Evolutionary conservation across 2,888 invertebrate species (phyloP).

Genomic region (Coleophora deauratella): DNA sequence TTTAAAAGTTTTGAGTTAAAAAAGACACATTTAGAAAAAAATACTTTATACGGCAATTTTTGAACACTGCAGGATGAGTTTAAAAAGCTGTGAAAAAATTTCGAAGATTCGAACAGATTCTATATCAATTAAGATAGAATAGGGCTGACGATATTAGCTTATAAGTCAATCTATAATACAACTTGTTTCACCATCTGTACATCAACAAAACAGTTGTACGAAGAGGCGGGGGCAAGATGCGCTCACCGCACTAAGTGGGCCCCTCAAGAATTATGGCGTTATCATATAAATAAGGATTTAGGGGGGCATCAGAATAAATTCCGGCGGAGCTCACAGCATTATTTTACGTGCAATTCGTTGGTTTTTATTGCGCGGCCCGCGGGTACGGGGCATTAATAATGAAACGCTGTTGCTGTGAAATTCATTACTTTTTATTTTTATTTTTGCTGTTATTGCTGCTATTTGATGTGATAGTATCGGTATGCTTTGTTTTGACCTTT

Average conservation of each 20-base stretch:
- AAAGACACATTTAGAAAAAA: too few relatives aligned
- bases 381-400: slow-evolving; percentile 32
- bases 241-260: slow-evolving; percentile 16
- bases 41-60: too few relatives aligned
- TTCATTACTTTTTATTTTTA: slow-evolving; percentile 20
- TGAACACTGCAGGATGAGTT: too few relatives aligned
- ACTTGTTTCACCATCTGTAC: neutral
- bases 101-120: too few relatives aligned
- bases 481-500: slow-evolving; percentile 5
- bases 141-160: too few relatives aligned
- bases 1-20: too few relatives aligned
- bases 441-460: neutral
- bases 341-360: slow-evolving; percentile 63
- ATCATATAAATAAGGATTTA: slow-evolving; percentile 70
- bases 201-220: slow-evolving; percentile 1
- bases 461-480: slow-evolving; percentile 14
- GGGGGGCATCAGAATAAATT: slow-evolving; percentile 52
- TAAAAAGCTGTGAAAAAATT: too few relatives aligned
- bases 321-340: slow-evolving; percentile 41
- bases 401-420: slow-evolving; percentile 17
- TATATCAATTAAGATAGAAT: too few relatives aligned
- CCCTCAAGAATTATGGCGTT: slow-evolving; percentile 52
- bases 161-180: neutral
- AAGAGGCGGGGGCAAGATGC: neutral
- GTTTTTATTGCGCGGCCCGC: slow-evolving; percentile 43